Conservation (phyloP, 2,113 vertebrate genomes). For the Entomyzon cyanotis region DNA sequence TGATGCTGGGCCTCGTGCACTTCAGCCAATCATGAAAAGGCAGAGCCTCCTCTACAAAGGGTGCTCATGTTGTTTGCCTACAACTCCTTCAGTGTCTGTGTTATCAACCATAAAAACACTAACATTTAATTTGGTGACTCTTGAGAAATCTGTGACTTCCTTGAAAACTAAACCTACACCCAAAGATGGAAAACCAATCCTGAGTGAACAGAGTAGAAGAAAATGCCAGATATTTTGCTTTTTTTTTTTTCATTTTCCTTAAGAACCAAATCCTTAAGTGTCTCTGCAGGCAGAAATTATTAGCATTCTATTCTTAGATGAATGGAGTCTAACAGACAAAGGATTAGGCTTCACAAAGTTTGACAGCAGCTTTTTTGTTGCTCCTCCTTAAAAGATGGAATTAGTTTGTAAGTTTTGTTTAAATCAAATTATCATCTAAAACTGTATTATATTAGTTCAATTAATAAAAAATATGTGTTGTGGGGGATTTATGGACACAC, state of each 20-base stretch:
- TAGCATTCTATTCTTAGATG: conserved; percentile 66
- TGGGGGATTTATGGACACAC: background rate
- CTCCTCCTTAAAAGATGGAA: background rate
- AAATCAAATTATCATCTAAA: background rate
- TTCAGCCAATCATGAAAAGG: background rate
- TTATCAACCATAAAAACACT: background rate
- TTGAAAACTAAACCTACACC: background rate
- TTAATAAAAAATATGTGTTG: background rate
- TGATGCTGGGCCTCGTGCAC: rapidly evolving
- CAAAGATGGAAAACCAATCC: conserved; percentile 55
- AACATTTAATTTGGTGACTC: background rate
- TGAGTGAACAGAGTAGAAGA: conserved; percentile 41
- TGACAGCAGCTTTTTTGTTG: conserved; percentile 46
- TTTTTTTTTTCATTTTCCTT: conserved; percentile 63
- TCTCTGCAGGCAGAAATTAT: conserved; percentile 68
- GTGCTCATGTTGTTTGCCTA: background rate
- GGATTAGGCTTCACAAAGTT: conserved; percentile 35
- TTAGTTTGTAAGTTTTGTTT: background rate
- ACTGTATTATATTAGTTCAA: background rate
- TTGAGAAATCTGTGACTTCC: background rate
- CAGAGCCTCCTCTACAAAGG: background rate
- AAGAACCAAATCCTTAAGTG: conserved; percentile 47
- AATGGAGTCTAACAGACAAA: conserved; percentile 48
- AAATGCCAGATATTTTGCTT: conserved; percentile 28
- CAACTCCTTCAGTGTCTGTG: background rate